These are phyloP conservation scores for Hesperophylax magnus DNA, from an alignment of 1,140 invertebrate species.

Conservation along the genomic window DNA sequence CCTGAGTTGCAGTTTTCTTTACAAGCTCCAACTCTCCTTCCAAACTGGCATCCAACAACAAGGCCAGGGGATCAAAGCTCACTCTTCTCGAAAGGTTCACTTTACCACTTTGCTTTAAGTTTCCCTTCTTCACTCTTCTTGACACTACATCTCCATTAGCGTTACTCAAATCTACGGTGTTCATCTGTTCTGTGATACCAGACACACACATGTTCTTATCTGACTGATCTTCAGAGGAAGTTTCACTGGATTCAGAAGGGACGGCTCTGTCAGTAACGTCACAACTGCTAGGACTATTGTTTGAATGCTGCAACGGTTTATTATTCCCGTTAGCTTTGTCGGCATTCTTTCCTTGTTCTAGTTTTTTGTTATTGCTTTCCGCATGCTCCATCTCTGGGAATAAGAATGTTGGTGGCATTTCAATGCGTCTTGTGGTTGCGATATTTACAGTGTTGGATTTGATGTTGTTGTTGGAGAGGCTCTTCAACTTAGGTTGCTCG, in stretches of 20 bases:
- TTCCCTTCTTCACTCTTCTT: constrained; percentile 80
- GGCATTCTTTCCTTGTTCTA: constrained; percentile 62
- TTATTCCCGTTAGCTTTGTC: constrained; percentile 57
- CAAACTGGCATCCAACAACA: constrained; percentile 96
- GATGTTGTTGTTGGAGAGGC: constrained; percentile 68
- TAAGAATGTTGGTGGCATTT: constrained; percentile 86
- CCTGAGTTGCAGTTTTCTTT: constrained; percentile 93
- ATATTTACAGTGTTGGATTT: constrained; percentile 75
- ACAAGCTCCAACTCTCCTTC: constrained; percentile 98
- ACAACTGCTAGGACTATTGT: constrained; percentile 63
- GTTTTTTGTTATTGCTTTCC: constrained; percentile 60
- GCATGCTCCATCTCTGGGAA: constrained; percentile 80
- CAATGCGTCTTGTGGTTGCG: constrained; percentile 81
- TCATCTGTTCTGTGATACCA: constrained; percentile 68
- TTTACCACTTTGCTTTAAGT: constrained; percentile 80
- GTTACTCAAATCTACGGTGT: constrained; percentile 70
- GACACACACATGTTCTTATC: constrained; percentile 66
- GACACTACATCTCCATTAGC: constrained; percentile 70
- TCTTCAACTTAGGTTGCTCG: constrained; percentile 82
- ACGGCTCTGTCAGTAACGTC: constrained; percentile 64
- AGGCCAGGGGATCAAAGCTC: constrained; percentile 97
- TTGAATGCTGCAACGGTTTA: constrained; percentile 51
- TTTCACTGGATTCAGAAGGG: constrained; percentile 52
- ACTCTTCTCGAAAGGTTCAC: constrained; percentile 85
- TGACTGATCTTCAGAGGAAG: constrained; percentile 66